Base-by-base conservation (phyloP, 1,140 invertebrate genomes). In the Archivesica marissinica region DNA sequence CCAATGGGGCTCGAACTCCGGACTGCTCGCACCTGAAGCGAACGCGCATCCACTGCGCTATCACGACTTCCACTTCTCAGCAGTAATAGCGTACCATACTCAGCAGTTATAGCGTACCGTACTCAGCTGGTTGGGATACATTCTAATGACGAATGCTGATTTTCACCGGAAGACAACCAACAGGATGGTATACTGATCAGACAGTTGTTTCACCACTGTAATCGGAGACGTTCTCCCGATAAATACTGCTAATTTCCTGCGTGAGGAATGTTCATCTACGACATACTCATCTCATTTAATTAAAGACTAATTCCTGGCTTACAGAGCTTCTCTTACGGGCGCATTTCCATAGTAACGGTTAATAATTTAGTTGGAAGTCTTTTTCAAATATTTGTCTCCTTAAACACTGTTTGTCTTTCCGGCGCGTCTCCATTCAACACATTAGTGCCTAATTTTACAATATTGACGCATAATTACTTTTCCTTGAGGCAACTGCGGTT, bases 401-500 rank as follows among this genome's bases (percentile, higher is more conserved):
- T 64, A 25, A 35, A 64, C 7, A 64, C n/a, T 33, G 38, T 64
- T 64, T 64, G 59, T 64, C 13, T 64, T 28, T 64, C 11, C 15
- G 28, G 1, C 30, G 59, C 38, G 59, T 35, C n/a, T 59, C 59
- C 23, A 64, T 64, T 64, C 59, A 35, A 64, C 59, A 64, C 33
- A 64, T 64, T 64, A 64, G 59, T 33, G 28, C 2, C 59, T 64
- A 35, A 64, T 64, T 64, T 64, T 17, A 70, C 41, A 38, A 44
- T 70, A 72, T 72, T 72, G 68, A 47, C 41, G 68, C n/a, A 72
- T 72, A 47, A 72, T 72, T 72, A 72, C 28, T 72, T 47, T 25
- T 44, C n/a, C 66, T 44, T 41, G 23, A 41, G 66, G 38, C 66
- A 70, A 23, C 17, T 38, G 47, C 33, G 41, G 66, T 70, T 70